phyloP scores from a whole-genome alignment of 2,888 invertebrate genomes.

The Campoplex nolae region DNA sequence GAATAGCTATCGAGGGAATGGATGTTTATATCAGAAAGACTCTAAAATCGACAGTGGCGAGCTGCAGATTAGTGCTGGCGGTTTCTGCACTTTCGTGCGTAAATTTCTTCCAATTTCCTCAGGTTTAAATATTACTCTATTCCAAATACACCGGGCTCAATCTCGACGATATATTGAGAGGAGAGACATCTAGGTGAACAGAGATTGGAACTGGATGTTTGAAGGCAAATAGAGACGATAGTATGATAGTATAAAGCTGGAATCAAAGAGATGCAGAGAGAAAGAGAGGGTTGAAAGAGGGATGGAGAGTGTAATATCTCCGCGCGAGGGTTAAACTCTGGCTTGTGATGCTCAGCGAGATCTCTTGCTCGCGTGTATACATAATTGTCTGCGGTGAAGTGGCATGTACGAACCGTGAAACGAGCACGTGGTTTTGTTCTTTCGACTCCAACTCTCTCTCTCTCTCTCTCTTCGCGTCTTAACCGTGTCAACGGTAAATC shows the following conservation, averaged over 20 bases:
- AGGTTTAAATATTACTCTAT: too few relatives aligned
- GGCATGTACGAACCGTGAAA: constrained; percentile 30
- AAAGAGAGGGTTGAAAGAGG: not conserved
- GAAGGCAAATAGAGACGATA: constrained; percentile 14
- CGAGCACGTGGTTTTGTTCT: constrained; percentile 30
- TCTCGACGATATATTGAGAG: not conserved
- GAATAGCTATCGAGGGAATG: too few relatives aligned
- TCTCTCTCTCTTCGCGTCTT: not conserved
- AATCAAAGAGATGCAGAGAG: constrained; percentile 21
- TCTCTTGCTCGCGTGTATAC: constrained; percentile 10
- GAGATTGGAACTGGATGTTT: constrained; percentile 1
- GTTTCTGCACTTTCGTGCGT: too few relatives aligned
- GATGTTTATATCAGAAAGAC: too few relatives aligned
- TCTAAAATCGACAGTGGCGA: too few relatives aligned
- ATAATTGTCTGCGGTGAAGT: constrained; percentile 39
- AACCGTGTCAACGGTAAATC: constrained; percentile 15
- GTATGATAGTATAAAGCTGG: not conserved
- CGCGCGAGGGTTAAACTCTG: constrained; percentile 17
- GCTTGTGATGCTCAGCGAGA: constrained; percentile 12
- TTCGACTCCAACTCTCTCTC: not conserved
- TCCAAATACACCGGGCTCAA: not conserved
- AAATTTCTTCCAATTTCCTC: too few relatives aligned
- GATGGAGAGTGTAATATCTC: constrained; percentile 18
- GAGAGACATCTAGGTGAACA: not conserved
- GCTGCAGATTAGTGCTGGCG: too few relatives aligned